Evolutionary conservation across 2,113 vertebrate species (phyloP), one percentile per base, ranked within the genome.

Genomic region (Scopus umbretta): DNA sequence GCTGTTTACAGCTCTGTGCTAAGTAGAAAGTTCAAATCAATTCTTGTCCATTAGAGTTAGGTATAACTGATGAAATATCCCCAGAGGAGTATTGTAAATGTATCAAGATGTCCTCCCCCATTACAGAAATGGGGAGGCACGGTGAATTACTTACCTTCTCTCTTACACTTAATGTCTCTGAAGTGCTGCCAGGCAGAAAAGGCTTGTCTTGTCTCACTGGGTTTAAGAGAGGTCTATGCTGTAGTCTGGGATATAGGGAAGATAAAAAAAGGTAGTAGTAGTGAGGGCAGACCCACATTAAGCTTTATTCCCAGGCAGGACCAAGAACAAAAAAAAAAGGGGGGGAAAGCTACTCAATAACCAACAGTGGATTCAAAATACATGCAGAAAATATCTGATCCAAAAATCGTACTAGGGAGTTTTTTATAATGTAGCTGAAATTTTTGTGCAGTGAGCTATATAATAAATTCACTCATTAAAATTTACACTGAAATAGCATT

Each of bases 11-110:
- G 98, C 97, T 98, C 96, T 96, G 96, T 97, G 96, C 98, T 98
- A 98, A 98, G 98, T 88, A 98, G 98, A 98, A 98, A 98, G 98
- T 98, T 98, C 98, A 98, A 98, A 98, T 98, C 98, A 98, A 98
- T 98, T 98, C 98, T 98, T 98, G 98, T 98, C 98, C 98, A 98
- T 98, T 98, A 98, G 98, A 98, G 98, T 98, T 98, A 98, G 98
- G 98, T 98, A 98, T 98, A 98, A 98, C 98, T 98, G 98, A 98
- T 98, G 98, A 98, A 98, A 98, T 98, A 98, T 98, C 97, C 98
- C 98, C 98, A 96, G 97, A 98, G 98, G 98, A 98, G 92, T 92
- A 95, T 97, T 98, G 97, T 98, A 98, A 98, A 98, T 98, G 98
- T 98, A 98, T 98, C 98, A 98, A 98, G 97, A 98, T 85, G 97